These are phyloP conservation scores for Trichonephila inaurata DNA, from an alignment of 1,140 invertebrate genomes.

Conservation along the genomic window DNA sequence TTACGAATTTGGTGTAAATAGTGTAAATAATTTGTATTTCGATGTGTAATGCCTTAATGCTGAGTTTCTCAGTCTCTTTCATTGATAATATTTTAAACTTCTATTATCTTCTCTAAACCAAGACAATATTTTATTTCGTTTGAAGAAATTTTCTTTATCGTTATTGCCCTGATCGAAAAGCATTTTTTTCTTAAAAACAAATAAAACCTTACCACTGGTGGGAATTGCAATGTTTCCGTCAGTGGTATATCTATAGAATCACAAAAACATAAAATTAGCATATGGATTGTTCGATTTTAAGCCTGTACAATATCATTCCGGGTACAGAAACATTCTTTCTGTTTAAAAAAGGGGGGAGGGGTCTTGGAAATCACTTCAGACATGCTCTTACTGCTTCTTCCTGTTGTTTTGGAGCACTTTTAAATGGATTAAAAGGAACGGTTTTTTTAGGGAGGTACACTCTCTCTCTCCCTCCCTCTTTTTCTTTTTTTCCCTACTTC, in stretches of 20 bases:
- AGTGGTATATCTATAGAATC: neutral
- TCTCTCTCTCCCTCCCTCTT: neutral
- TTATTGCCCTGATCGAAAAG: neutral
- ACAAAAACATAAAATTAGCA: neutral
- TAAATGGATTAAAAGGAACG: constrained; percentile 60
- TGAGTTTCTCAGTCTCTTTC: too few relatives aligned
- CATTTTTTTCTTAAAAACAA: neutral
- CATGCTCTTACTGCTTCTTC: constrained; percentile 6
- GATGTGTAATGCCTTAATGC: too few relatives aligned
- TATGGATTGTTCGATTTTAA: neutral
- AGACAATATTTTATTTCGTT: neutral
- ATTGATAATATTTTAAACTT: too few relatives aligned
- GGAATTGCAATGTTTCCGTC: neutral
- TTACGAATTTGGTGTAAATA: too few relatives aligned
- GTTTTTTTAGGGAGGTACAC: neutral
- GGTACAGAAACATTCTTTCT: neutral
- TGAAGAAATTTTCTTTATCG: neutral
- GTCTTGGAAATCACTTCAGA: neutral
- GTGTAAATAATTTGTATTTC: too few relatives aligned
- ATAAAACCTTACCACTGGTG: neutral
- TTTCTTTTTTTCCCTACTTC: constrained; percentile 26
- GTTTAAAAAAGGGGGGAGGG: neutral
- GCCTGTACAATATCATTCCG: neutral
- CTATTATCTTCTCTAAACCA: too few relatives aligned
- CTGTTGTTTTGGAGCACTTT: constrained; percentile 48